Conservation (phyloP, 2,797 vertebrate species). For the Premnoplex brunnescens region DNA sequence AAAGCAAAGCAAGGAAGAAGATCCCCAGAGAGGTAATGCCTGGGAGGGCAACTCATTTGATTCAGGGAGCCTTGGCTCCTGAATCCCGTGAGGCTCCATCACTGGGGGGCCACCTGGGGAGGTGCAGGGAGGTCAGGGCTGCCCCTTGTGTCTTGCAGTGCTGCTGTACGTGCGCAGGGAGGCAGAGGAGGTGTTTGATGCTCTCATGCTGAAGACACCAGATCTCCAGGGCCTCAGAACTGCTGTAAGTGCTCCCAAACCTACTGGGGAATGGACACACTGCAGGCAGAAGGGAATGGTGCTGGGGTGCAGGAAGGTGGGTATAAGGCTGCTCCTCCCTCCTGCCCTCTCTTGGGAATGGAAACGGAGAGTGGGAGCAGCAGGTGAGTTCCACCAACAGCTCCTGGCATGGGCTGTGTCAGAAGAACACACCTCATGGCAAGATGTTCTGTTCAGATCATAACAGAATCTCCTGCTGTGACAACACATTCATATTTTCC, state of each 20-base stretch:
- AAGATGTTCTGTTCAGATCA: background rate
- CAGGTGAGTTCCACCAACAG: background rate
- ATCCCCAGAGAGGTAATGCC: conserved; percentile 87
- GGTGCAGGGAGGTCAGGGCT: fast-evolving
- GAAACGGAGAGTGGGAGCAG: background rate
- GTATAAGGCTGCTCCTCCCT: fast-evolving
- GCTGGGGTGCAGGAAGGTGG: background rate
- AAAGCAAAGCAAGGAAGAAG: conserved; percentile 85
- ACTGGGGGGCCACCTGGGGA: background rate
- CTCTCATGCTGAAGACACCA: conserved; percentile 93
- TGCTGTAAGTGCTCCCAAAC: conserved; percentile 82
- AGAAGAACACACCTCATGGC: background rate
- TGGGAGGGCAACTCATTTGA: background rate
- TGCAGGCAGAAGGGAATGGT: background rate
- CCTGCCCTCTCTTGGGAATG: background rate
- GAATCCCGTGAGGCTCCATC: fast-evolving
- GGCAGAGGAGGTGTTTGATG: conserved; percentile 92
- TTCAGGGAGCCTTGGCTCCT: background rate
- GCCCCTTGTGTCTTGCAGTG: conserved; percentile 74
- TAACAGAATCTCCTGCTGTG: background rate
- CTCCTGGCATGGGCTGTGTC: background rate
- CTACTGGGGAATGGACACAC: background rate
- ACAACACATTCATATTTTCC: background rate
- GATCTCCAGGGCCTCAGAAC: conserved; percentile 89
- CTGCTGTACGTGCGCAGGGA: conserved; percentile 90